Conservation (phyloP, 2,113 vertebrate genomes). For the Pluvianellus socialis region DNA sequence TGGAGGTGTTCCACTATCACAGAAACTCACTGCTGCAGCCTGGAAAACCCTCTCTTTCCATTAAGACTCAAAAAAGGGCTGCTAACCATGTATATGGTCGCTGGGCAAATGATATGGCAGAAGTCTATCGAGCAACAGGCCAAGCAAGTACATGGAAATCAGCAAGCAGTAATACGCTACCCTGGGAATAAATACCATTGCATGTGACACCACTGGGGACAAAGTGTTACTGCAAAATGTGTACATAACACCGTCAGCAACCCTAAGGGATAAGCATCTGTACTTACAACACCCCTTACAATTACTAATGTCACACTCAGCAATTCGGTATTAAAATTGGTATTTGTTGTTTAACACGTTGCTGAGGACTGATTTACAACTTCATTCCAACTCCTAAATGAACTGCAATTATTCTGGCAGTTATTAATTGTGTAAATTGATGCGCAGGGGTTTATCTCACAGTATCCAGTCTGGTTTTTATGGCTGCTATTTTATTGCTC, state of each 20-base stretch:
- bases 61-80: neutral
- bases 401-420: conserved; percentile 1
- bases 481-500: conserved; percentile 19
- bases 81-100: accelerated
- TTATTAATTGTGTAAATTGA: conserved; percentile 3
- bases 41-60: neutral
- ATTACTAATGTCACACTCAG: neutral
- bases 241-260: neutral
- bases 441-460: neutral
- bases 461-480: conserved; percentile 7
- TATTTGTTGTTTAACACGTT: neutral
- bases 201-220: neutral
- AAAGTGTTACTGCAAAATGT: neutral
- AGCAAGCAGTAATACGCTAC: neutral
- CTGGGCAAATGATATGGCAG: neutral
- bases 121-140: neutral
- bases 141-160: neutral
- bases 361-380: neutral
- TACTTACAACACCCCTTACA: neutral
- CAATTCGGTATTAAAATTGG: neutral
- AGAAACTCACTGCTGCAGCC: neutral
- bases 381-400: neutral
- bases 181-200: neutral
- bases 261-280: neutral
- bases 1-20: neutral